Percentiles rank a stretch among this genome's conserved stretches.
phyloP scores from a whole-genome alignment of 2,888 invertebrate species.

The Eupithecia insigniata region DNA sequence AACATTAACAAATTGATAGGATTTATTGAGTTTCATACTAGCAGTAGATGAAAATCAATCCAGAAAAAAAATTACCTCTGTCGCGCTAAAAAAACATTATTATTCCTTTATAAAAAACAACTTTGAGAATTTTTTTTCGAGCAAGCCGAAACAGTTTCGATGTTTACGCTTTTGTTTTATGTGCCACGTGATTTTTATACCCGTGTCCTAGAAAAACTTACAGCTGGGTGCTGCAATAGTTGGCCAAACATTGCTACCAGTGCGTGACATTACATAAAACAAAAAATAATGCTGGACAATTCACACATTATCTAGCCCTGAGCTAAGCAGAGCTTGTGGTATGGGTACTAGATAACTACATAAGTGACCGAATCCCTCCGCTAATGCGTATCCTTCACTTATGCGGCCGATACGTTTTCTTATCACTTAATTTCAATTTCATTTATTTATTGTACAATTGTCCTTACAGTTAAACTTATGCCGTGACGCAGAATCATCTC shows the following conservation, averaged over 20 bases:
- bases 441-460: too few species aligned
- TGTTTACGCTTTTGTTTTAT: not conserved
- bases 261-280: too few species aligned
- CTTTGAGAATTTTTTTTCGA: not conserved
- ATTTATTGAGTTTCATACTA: not conserved
- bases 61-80: too few species aligned
- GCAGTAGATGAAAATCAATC: too few species aligned
- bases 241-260: not conserved
- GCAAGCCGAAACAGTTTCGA: not conserved
- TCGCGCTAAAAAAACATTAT: not conserved
- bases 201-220: not conserved
- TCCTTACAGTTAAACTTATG: too few species aligned
- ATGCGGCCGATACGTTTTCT: not conserved
- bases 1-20: not conserved
- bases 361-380: too few species aligned
- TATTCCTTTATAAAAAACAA: not conserved
- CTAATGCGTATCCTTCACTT: not conserved
- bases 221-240: too few species aligned
- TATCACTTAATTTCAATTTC: too few species aligned
- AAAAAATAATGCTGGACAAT: too few species aligned
- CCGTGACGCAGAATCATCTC: not conserved
- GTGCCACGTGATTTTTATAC: not conserved
- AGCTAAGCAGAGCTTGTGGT: too few species aligned
- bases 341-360: too few species aligned
- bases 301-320: too few species aligned